These are phyloP conservation scores for Adineta ricciae DNA, from an alignment of 2,888 invertebrate genomes.

Conservation along the genomic window DNA sequence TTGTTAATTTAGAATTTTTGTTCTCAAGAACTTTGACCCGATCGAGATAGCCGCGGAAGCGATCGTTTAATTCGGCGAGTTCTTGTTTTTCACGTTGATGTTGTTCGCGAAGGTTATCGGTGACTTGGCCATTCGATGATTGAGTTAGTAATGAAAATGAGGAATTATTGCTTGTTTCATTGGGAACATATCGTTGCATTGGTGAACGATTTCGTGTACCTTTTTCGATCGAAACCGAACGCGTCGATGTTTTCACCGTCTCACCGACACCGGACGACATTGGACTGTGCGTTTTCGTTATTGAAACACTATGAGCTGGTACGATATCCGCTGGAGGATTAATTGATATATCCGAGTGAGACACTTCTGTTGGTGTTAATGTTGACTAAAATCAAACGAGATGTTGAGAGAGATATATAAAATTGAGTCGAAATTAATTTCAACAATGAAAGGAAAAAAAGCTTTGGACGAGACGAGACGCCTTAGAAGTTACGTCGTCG, in stretches of 20 bases:
- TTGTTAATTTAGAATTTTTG: constrained; percentile 31
- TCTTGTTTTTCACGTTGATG: constrained; percentile 32
- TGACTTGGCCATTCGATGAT: neutral
- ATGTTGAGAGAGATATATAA: neutral
- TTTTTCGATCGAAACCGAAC: neutral
- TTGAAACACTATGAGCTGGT: neutral
- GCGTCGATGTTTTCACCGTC: neutral
- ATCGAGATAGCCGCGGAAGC: constrained; percentile 32
- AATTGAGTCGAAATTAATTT: neutral
- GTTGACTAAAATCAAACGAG: neutral
- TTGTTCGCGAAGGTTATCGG: constrained; percentile 1
- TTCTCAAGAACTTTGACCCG: constrained; percentile 30
- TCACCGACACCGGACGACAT: constrained; percentile 1
- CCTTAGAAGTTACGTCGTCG: neutral
- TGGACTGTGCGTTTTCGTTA: neutral
- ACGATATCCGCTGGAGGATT: neutral
- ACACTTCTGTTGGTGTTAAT: neutral
- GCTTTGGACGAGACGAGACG: neutral
- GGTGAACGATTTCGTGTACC: neutral
- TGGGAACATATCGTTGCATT: neutral
- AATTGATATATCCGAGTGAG: neutral
- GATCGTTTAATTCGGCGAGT: constrained; percentile 28
- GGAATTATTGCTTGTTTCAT: neutral
- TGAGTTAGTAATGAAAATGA: neutral
- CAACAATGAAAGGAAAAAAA: neutral